Base-by-base conservation (phyloP, 2,113 vertebrate genomes). In the Onychostruthus taczanowskii region DNA sequence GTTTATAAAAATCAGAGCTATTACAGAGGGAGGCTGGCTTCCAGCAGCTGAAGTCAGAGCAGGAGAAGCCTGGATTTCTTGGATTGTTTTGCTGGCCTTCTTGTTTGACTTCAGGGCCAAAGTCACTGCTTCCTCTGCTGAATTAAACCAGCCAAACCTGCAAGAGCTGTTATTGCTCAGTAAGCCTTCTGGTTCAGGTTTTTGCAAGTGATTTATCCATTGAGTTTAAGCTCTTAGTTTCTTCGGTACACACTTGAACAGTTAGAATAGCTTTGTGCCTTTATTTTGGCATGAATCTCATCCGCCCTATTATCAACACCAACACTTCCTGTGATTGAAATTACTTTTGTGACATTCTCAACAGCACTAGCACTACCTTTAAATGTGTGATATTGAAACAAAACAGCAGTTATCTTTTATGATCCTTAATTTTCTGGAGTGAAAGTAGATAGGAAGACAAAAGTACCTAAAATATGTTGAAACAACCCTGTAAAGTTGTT, bases 281-380 rank as follows among this genome's bases (percentile, higher is more conserved):
- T 97, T 96, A 47, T 85, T 96, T 95, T 95, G 94, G 80, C 58
- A 0, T 63, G 77, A 90, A 78, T 78, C 63, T 96, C 88, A 83
- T 93, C 89, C 9, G 26, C 58, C 90, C 5, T 53, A 85, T 80
- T 96, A 95, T 94, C 95, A 94, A 76, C 43, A 72, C 83, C 46
- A 88, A 50, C 55, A 78, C 52, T 95, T 96, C 90, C 94, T 92
- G 62, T 58, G 67, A 96, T 85, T 96, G 92, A 94, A 95, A 90
- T 81, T 58, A 33, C 24, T 18, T 83, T 94, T 92, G 55, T 7
- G 0, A 79, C 69, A 80, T 83, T 94, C 74, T 66, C 37, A 82
- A 61, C 55, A 88, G 49, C 24, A 61, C n/a, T 46, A 76, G 7
- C 44, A 50, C 41, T 95, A 90, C 62, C 31, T 89, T 78, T 87